Evolutionary conservation across 2,797 vertebrate species (phyloP).

Genomic region (Tenualosa thibaudeaui): DNA sequence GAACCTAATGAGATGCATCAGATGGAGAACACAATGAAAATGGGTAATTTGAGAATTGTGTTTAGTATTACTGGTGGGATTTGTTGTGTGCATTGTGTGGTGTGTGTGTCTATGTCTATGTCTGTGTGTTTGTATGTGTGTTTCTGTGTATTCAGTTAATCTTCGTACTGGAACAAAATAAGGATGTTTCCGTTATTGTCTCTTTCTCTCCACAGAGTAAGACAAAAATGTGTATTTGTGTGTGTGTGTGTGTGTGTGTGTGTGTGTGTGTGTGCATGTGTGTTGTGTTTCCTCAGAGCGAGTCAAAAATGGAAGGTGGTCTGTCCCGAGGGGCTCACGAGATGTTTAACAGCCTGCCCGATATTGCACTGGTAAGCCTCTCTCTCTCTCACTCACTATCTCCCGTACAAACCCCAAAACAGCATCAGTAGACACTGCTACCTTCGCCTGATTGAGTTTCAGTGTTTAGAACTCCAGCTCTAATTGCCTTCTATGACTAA

Average conservation of each 20-base stretch:
- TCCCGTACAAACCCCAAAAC: not conserved
- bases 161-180: not conserved
- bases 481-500: not conserved
- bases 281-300: constrained; percentile 70
- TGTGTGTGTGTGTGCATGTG: constrained; percentile 6
- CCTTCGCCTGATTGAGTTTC: not conserved
- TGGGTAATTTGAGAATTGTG: not conserved
- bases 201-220: too few relatives aligned
- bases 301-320: constrained; percentile 71
- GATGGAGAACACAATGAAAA: not conserved
- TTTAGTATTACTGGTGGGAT: not conserved
- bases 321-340: constrained; percentile 69
- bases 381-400: not conserved
- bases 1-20: constrained; percentile 32
- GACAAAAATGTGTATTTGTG: not conserved
- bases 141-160: not conserved
- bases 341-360: constrained; percentile 71
- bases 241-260: constrained; percentile 3
- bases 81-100: too few relatives aligned
- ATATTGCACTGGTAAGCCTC: constrained; percentile 81
- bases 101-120: not conserved
- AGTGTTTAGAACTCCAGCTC: not conserved
- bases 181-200: not conserved
- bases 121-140: not conserved
- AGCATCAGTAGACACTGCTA: not conserved